A percentile compares a stretch with the other conserved stretches of the same genome.
Evolutionary conservation across 2,888 invertebrate genomes (phyloP).

Genomic region (Dione vanillae): DNA sequence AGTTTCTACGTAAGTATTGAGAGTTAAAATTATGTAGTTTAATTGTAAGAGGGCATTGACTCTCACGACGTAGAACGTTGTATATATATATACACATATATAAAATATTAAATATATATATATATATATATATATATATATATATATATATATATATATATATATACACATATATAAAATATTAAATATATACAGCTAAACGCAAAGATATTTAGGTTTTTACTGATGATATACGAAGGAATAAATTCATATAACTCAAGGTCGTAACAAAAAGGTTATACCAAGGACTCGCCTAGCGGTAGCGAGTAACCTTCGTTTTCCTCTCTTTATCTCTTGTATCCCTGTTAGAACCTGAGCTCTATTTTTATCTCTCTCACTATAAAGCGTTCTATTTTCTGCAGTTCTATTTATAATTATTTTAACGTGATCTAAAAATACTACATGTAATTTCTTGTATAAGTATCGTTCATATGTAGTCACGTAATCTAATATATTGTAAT

Average conservation of each 20-base stretch:
- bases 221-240: neutral
- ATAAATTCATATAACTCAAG: constrained; percentile 39
- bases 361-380: constrained; percentile 53
- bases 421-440: constrained; percentile 18
- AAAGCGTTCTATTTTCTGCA: constrained; percentile 46
- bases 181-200: too few species aligned
- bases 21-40: neutral
- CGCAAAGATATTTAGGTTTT: too few species aligned
- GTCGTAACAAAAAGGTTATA: constrained; percentile 59
- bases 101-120: too few species aligned
- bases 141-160: too few species aligned
- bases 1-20: constrained; percentile 15
- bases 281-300: constrained; percentile 62
- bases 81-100: too few species aligned
- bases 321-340: constrained; percentile 55
- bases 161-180: too few species aligned
- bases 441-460: neutral
- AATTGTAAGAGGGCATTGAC: neutral
- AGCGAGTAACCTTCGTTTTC: constrained; percentile 62
- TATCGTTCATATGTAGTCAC: neutral
- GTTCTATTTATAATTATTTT: constrained; percentile 29
- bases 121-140: too few species aligned
- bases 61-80: too few species aligned
- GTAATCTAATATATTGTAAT: neutral
- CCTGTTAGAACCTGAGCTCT: constrained; percentile 49